A percentile compares a stretch with the other conserved stretches of the same genome.
These are phyloP conservation scores for Galerucella nymphaeae DNA, from an alignment of 2,888 invertebrate species.

Conservation along the genomic window DNA sequence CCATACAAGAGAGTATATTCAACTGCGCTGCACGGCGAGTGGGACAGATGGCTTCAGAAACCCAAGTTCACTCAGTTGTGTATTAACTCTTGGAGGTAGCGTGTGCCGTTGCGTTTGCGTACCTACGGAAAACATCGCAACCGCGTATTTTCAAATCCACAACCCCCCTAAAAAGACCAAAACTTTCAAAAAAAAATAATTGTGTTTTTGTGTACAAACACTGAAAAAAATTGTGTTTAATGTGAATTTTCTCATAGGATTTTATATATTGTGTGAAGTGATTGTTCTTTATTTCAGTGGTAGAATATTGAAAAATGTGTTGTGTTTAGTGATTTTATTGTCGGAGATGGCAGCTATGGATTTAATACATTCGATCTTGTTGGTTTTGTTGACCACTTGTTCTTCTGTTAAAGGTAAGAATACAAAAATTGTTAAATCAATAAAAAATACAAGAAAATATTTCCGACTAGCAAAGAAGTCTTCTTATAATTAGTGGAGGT, in stretches of 20 bases:
- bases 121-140: constrained; percentile 23
- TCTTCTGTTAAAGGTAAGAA: constrained; percentile 34
- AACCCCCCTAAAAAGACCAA: background rate
- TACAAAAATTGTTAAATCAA: background rate
- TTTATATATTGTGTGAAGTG: constrained; percentile 27
- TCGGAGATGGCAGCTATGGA: constrained; percentile 35
- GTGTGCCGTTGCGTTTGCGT: constrained; percentile 38
- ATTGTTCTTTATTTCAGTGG: constrained; percentile 17
- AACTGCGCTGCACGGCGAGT: constrained; percentile 41
- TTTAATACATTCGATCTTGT: constrained; percentile 25
- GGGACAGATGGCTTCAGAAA: constrained; percentile 44
- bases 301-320: constrained; percentile 28
- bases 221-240: background rate
- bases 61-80: constrained; percentile 44
- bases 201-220: background rate
- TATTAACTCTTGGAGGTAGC: constrained; percentile 30
- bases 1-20: constrained; percentile 39
- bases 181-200: background rate
- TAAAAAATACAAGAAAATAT: background rate
- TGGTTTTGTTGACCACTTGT: constrained; percentile 19
- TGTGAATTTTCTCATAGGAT: constrained; percentile 16
- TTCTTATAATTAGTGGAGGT: no score
- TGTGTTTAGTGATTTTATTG: constrained; percentile 32
- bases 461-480: no score
- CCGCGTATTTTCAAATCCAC: constrained; percentile 23